A percentile compares a stretch with the other conserved stretches of the same genome.
Evolutionary conservation across 64 coral and sea anemone genomes (phyloP).

Genomic region (Porites australiensis): DNA sequence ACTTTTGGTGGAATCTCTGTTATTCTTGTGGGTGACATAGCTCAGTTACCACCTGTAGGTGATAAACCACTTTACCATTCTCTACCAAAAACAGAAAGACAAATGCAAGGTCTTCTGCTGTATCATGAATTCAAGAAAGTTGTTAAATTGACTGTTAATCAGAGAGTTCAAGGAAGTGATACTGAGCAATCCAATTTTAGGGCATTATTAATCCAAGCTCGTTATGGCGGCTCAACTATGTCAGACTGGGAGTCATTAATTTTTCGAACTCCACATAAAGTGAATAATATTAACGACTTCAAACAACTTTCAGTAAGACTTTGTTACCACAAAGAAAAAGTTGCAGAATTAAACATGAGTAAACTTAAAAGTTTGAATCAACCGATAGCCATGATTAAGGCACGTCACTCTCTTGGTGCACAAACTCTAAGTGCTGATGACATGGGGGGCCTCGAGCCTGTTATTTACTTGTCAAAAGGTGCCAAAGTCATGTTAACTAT

Average conservation of each 20-base stretch:
- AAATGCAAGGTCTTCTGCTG: slow-evolving; percentile 9
- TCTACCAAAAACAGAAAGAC: neutral
- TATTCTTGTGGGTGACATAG: slow-evolving; percentile 40
- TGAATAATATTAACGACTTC: slow-evolving; percentile 22
- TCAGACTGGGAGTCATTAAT: slow-evolving; percentile 13
- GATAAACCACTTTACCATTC: slow-evolving; percentile 10
- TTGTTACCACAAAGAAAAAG: slow-evolving; percentile 36
- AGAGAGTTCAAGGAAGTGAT: slow-evolving; percentile 4
- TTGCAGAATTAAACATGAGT: slow-evolving; percentile 11
- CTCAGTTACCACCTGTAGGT: slow-evolving; percentile 5
- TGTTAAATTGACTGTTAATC: slow-evolving; percentile 30
- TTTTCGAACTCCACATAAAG: slow-evolving; percentile 12
- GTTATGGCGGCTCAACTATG: slow-evolving; percentile 26
- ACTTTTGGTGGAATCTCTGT: slow-evolving; percentile 16
- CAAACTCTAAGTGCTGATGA: slow-evolving; percentile 38
- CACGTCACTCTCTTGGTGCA: slow-evolving; percentile 18
- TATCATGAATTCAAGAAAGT: slow-evolving; percentile 30
- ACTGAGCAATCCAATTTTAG: slow-evolving; percentile 4
- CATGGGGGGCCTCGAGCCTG: slow-evolving; percentile 26
- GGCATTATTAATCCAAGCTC: neutral
- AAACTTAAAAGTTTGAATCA: slow-evolving; percentile 21
- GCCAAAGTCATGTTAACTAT: slow-evolving; percentile 37
- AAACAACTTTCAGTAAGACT: neutral
- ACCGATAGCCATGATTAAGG: slow-evolving; percentile 21
- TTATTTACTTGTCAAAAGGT: slow-evolving; percentile 7